Conservation (phyloP, 2,888 invertebrate species). For the Zelleria hepariella region DNA sequence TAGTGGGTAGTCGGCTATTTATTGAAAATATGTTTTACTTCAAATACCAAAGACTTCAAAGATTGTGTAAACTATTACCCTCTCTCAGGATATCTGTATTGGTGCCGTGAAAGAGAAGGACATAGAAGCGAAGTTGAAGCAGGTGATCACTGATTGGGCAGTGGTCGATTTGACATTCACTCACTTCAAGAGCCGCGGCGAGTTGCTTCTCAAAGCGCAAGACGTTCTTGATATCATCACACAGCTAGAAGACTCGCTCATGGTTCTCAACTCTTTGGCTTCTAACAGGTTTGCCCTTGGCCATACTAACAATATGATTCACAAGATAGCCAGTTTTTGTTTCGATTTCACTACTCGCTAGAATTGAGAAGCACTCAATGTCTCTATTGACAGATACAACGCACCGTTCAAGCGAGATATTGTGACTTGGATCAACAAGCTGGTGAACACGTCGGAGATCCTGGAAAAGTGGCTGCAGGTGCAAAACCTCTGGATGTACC, state of each 20-base stretch:
- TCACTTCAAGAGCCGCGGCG: conserved; percentile 85
- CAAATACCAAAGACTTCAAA: background rate
- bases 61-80: background rate
- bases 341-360: too few species aligned
- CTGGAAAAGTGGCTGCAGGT: conserved; percentile 89
- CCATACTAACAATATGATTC: too few species aligned
- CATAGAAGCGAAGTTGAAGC: conserved; percentile 89
- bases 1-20: too few species aligned
- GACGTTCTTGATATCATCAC: conserved; percentile 85
- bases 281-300: conserved; percentile 82
- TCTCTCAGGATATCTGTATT: conserved; percentile 83
- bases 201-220: conserved; percentile 81
- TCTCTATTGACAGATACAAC: conserved; percentile 75
- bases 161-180: conserved; percentile 79
- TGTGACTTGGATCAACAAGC: conserved; percentile 82
- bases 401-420: conserved; percentile 89
- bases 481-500: conserved; percentile 90
- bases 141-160: conserved; percentile 86
- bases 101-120: conserved; percentile 92
- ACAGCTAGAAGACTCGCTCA: conserved; percentile 85
- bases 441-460: conserved; percentile 85
- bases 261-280: conserved; percentile 87
- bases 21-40: too few species aligned
- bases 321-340: too few species aligned
- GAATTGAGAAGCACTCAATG: conserved; percentile 6